Base-by-base conservation (phyloP, 1,140 invertebrate species). In the Leptinotarsa texana region DNA sequence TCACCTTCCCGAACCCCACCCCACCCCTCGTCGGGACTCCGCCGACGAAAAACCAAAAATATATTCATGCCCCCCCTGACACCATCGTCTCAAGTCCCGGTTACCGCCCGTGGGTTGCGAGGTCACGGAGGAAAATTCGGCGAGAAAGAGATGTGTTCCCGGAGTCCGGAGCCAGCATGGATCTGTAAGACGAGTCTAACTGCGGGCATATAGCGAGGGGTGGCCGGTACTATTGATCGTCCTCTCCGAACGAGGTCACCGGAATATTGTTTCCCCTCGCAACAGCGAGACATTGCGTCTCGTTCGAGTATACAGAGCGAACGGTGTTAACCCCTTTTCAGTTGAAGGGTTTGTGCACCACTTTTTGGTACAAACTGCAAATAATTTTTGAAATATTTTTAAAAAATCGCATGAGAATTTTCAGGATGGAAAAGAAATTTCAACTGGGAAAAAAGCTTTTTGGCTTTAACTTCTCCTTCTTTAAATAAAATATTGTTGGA, bases 201-300 rank as follows among this genome's bases (percentile, higher is more conserved):
- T n/a, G 51, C 13, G 51, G 51, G 51, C 51, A n/a, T 17, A 57
- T 17, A 15, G 15, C n/a, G 51, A n/a, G 51, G 51, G 51, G 51
- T 57, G 51, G n/a, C 4, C 51, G 51, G 51, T 57, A 5, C 51
- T 57, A 57, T 57, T 57, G 51, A 57, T 57, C 51, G 51, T 57
- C n/a, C 51, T 57, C 51, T 57, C 51, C 66, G 66, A 68, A 68
- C 66, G 66, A 68, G 66, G 66, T 68, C 66, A 68, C 66, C 27
- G 42, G 66, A 68, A 68, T 68, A 33, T 68, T 47, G 66, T 47
- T 68, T 68, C 66, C 66, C 66, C 42, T 68, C 66, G 66, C 66
- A 68, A 68, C 66, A 68, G 66, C 42, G 66, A 68, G 66, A 68
- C 42, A 33, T 33, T 68, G 66, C 42, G 66, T 42, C 66, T 13